These are phyloP conservation scores for Rhagonycha fulva DNA, from an alignment of 2,888 invertebrate genomes.

Conservation along the genomic window DNA sequence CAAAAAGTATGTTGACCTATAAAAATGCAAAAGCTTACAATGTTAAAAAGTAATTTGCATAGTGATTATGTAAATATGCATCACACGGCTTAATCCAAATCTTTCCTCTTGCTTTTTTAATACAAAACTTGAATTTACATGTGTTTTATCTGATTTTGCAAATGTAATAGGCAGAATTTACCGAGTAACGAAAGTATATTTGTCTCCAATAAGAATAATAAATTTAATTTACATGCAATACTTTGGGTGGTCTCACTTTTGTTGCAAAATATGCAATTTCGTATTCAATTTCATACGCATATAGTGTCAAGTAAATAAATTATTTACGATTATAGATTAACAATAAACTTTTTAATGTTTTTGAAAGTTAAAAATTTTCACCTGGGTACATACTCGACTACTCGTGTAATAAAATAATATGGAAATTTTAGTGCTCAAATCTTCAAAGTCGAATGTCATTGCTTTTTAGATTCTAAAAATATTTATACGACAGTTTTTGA, in stretches of 20 bases:
- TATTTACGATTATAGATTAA: constrained; percentile 13
- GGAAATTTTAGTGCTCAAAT: background rate
- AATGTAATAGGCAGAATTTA: constrained; percentile 18
- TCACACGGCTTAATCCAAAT: constrained; percentile 13
- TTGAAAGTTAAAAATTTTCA: background rate
- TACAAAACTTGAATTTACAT: background rate
- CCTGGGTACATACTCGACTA: background rate
- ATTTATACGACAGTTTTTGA: no score
- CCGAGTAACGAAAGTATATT: constrained; percentile 21
- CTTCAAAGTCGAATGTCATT: background rate
- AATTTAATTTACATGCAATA: constrained; percentile 24
- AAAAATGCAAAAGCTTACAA: constrained; percentile 6
- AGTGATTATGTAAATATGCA: constrained; percentile 17
- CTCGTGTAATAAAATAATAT: no score
- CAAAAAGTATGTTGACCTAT: constrained; percentile 9
- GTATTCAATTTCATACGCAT: constrained; percentile 29
- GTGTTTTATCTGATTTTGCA: constrained; percentile 18
- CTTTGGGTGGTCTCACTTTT: constrained; percentile 29
- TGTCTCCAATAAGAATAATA: constrained; percentile 20
- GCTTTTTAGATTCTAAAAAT: no score
- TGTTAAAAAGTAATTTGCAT: constrained; percentile 11
- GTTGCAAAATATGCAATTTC: constrained; percentile 28
- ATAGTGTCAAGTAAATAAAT: constrained; percentile 19
- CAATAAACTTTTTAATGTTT: background rate
- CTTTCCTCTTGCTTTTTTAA: constrained; percentile 3